phyloP scores from a whole-genome alignment of 2,797 vertebrate genomes.

The Paramormyrops hopkinsi region DNA sequence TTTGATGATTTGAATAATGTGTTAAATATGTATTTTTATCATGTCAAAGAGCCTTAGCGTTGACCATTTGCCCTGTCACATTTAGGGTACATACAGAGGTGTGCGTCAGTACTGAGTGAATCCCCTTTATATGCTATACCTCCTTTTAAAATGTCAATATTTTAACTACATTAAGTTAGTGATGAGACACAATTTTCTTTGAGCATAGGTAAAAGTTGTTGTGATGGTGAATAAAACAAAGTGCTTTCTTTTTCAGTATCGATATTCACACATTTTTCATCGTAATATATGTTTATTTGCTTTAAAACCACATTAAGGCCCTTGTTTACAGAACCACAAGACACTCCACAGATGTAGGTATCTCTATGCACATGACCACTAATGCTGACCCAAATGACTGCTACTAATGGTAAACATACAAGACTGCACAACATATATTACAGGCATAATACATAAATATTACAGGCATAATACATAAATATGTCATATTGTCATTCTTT shows the following conservation, averaged over 20 bases:
- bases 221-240: neutral
- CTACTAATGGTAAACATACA: conserved; percentile 5
- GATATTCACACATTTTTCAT: neutral
- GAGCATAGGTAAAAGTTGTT: neutral
- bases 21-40: neutral
- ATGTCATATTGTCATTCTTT: conserved; percentile 43
- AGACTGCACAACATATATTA: neutral
- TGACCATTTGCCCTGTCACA: neutral
- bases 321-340: neutral
- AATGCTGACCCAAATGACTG: neutral
- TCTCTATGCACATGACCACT: neutral
- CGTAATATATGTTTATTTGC: conserved; percentile 10
- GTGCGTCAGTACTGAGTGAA: neutral
- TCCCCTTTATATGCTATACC: neutral
- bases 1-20: neutral
- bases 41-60: neutral
- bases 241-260: neutral
- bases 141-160: neutral
- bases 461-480: conserved; percentile 35
- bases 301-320: neutral
- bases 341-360: neutral
- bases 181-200: neutral
- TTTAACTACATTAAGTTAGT: neutral
- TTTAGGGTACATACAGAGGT: neutral
- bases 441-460: conserved; percentile 37